Conservation (phyloP, 2,888 invertebrate genomes). For the Petrolisthes cinctipes region DNA sequence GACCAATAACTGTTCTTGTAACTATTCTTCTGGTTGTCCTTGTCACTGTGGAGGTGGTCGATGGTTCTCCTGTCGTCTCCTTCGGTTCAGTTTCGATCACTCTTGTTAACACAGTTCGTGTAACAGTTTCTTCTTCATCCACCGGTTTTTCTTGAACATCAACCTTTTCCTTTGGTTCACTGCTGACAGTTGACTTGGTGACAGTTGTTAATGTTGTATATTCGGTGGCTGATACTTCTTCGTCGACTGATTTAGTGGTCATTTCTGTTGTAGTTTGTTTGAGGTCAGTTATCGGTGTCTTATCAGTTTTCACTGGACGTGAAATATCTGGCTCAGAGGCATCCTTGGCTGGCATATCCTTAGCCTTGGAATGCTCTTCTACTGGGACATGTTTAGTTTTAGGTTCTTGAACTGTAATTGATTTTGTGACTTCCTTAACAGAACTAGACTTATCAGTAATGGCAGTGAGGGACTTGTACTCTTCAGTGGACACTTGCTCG, state of each 20-base stretch:
- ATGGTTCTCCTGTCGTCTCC: slow-evolving; percentile 30
- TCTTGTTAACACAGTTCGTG: slow-evolving; percentile 17
- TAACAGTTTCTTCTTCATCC: slow-evolving; percentile 16
- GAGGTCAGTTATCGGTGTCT: background rate
- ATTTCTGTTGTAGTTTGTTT: slow-evolving; percentile 15
- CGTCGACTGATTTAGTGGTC: slow-evolving; percentile 20
- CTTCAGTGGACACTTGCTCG: slow-evolving; percentile 62
- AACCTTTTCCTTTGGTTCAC: slow-evolving; percentile 21
- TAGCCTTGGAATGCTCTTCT: background rate
- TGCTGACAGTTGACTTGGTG: background rate
- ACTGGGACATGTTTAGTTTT: background rate
- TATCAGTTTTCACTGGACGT: background rate
- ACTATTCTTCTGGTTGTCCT: background rate
- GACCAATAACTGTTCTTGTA: slow-evolving; percentile 17
- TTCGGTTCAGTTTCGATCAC: slow-evolving; percentile 12
- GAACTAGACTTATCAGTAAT: slow-evolving; percentile 63
- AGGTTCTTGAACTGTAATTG: slow-evolving; percentile 1
- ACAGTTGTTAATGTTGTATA: background rate
- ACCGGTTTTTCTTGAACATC: slow-evolving; percentile 23
- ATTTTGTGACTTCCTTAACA: slow-evolving; percentile 33
- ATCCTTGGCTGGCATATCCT: background rate
- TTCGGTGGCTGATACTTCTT: background rate
- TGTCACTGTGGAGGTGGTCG: background rate
- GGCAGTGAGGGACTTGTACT: slow-evolving; percentile 65
- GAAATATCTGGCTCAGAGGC: background rate